Evolutionary conservation across 2,113 vertebrate genomes (phyloP), one percentile per base, ranked within the genome.

Genomic region (Morphnarchus princeps): DNA sequence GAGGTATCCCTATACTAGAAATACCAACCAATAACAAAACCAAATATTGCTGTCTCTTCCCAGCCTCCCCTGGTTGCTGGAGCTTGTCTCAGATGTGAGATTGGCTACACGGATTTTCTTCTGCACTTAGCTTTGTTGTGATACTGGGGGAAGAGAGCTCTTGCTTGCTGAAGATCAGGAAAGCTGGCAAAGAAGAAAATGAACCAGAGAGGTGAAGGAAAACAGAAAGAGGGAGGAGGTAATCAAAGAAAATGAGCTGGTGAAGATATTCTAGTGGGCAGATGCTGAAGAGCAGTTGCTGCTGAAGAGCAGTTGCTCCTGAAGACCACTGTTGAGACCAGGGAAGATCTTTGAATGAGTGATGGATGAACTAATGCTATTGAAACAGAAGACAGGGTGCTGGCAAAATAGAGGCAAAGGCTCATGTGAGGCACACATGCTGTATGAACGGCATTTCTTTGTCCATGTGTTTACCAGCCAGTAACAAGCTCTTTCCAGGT

Each of bases 11-110:
- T 90, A 22, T 85, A 85, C 80, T 90, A 85, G 87, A 96, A 95
- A 95, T 62, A 93, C 66, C 80, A 70, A 92, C 87, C 89, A 95
- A 93, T 93, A 94, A 95, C 40, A 54, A 92, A 95, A 95, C 4
- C 83, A 95, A 89, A 87, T 89, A 91, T 80, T 70, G 52, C 55
- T 73, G 59, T 77, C 69, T 85, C 58, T 87, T 57, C 49, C 69
- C 66, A 80, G 6, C 16, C 21, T 89, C 16, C 49, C 29, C 52
- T 84, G 19, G 34, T 17, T 91, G 43, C 55, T 94, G 77, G 22
- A 80, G n/a, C 34, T 89, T 76, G 63, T 69, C 57, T 89, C 57
- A 85, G 74, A 36, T 80, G 54, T 58, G 79, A 90, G 45, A 72
- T 22, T 66, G 28, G 34, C 36, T 72, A 43, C 57, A 82, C 26